These are phyloP conservation scores for Prenolepis imparis DNA, from an alignment of 2,888 invertebrate genomes.

Conservation along the genomic window DNA sequence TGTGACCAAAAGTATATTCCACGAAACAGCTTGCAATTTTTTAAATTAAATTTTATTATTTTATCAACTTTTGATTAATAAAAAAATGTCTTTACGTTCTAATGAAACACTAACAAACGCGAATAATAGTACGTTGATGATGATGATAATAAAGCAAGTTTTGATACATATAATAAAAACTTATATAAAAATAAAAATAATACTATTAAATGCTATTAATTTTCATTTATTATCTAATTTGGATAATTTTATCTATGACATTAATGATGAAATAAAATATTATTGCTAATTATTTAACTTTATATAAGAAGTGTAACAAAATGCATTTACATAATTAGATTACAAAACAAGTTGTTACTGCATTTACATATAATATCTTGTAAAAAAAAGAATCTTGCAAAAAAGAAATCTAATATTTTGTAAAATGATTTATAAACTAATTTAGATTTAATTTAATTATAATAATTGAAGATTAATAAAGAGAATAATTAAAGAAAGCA, in stretches of 20 bases:
- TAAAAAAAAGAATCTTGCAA: no score
- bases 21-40: conserved; percentile 14
- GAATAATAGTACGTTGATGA: neutral
- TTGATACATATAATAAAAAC: neutral
- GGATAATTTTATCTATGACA: neutral
- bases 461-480: neutral
- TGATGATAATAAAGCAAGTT: neutral
- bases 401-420: no score
- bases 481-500: no score
- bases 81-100: neutral
- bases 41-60: neutral
- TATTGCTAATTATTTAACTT: neutral
- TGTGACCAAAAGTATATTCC: neutral
- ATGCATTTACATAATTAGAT: neutral
- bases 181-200: neutral
- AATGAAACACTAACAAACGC: neutral
- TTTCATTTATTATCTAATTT: conserved; percentile 1
- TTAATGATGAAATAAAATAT: neutral
- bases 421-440: neutral
- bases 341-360: neutral
- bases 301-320: neutral
- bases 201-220: neutral
- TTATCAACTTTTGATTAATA: neutral
- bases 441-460: conserved; percentile 6
- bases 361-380: neutral